phyloP scores from a whole-genome alignment of 2,797 vertebrate species.

The Melanotaenia maccullochi region DNA sequence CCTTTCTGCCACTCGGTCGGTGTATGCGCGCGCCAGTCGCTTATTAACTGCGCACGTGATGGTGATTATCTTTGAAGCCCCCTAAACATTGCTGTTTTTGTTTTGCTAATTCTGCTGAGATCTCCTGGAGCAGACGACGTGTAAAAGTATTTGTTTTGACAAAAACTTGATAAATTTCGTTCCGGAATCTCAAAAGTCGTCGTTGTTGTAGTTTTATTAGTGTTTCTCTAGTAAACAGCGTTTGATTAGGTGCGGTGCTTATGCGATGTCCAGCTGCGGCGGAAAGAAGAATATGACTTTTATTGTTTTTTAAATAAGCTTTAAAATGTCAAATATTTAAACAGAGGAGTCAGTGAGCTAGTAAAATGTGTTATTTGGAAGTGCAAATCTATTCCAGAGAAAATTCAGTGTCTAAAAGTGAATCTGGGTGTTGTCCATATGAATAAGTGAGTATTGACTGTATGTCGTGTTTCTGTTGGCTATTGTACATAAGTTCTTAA shows the following conservation, averaged over 20 bases:
- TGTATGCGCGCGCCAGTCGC: slow-evolving; percentile 15
- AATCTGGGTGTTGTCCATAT: slow-evolving; percentile 54
- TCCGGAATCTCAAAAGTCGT: neutral
- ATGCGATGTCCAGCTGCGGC: neutral
- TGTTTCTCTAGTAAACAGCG: neutral
- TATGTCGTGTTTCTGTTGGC: neutral
- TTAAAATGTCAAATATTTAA: slow-evolving; percentile 8
- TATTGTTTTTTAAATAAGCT: neutral
- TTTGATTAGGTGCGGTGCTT: neutral
- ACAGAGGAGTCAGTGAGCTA: neutral
- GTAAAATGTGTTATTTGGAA: neutral
- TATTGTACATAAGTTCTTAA: neutral
- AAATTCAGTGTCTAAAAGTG: slow-evolving; percentile 20
- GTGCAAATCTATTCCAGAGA: slow-evolving; percentile 22
- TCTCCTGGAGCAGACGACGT: neutral
- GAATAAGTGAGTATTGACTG: neutral
- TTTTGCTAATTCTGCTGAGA: neutral
- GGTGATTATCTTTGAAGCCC: neutral
- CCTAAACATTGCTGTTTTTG: neutral
- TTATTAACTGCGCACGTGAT: slow-evolving; percentile 20
- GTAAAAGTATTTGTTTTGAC: neutral
- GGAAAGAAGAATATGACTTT: neutral
- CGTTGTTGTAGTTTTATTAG: neutral
- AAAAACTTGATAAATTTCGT: neutral
- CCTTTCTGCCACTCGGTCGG: slow-evolving; percentile 6